phyloP scores from a whole-genome alignment of 1,140 invertebrate genomes.

The Melanaphis sacchari region DNA sequence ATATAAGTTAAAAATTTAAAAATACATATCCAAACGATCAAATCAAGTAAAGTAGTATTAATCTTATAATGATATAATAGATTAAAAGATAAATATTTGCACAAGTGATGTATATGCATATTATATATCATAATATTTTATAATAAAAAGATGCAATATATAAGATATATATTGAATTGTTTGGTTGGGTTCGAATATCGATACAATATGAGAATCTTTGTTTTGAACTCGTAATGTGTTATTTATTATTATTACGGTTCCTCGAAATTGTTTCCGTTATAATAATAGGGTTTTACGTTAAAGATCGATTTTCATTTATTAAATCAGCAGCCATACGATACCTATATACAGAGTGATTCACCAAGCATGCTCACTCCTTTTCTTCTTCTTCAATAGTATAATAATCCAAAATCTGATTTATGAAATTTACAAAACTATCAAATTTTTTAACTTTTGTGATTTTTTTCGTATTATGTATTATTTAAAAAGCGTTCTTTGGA shows the following conservation, averaged over 20 bases:
- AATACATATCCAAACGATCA: not conserved
- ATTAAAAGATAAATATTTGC: too few species aligned
- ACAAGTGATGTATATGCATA: too few species aligned
- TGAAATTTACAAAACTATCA: too few species aligned
- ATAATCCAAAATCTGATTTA: too few species aligned
- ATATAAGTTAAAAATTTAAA: not conserved
- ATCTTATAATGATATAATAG: not conserved
- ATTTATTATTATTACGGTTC: not conserved
- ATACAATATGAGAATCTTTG: not conserved
- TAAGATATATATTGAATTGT: not conserved
- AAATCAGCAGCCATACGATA: not conserved
- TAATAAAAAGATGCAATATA: not conserved
- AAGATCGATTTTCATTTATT: not conserved
- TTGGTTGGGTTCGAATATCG: not conserved
- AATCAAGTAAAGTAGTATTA: not conserved
- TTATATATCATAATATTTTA: not conserved
- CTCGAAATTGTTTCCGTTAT: not conserved
- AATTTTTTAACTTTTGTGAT: too few species aligned
- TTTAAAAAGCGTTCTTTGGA: too few species aligned
- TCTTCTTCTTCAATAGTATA: too few species aligned
- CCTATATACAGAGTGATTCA: not conserved
- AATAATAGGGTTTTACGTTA: not conserved
- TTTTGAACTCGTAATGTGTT: not conserved
- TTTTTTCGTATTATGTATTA: too few species aligned
- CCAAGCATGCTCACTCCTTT: too few species aligned